These are phyloP conservation scores for Ectemnius cavifrons DNA, from an alignment of 2,888 invertebrate genomes.

Conservation along the genomic window DNA sequence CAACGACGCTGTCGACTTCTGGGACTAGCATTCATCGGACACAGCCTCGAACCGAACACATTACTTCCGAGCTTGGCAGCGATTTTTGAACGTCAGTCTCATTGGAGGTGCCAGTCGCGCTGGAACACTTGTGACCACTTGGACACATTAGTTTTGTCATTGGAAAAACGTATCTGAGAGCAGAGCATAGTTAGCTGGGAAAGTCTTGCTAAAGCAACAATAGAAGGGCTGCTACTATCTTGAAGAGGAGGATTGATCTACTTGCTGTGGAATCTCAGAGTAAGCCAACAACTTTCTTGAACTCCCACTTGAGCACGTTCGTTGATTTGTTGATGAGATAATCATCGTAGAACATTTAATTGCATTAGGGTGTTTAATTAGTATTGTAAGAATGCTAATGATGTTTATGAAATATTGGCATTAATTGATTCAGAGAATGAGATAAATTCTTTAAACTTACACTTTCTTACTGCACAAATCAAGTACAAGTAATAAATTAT, in stretches of 20 bases:
- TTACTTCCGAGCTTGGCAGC: slow-evolving; percentile 69
- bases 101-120: slow-evolving; percentile 75
- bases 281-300: background rate
- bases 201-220: too few relatives aligned
- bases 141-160: background rate
- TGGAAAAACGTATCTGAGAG: background rate
- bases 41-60: slow-evolving; percentile 50
- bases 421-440: too few relatives aligned
- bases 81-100: slow-evolving; percentile 74
- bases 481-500: too few relatives aligned
- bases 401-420: too few relatives aligned
- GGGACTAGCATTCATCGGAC: slow-evolving; percentile 52
- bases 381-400: too few relatives aligned
- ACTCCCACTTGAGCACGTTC: background rate
- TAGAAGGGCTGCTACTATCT: too few relatives aligned
- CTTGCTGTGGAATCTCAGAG: background rate
- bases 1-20: slow-evolving; percentile 54
- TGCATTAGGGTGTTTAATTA: too few relatives aligned
- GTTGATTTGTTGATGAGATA: too few relatives aligned
- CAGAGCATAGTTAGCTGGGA: too few relatives aligned
- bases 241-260: background rate
- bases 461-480: too few relatives aligned
- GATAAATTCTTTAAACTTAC: too few relatives aligned
- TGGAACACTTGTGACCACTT: slow-evolving; percentile 36
- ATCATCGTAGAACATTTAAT: too few relatives aligned